Base-by-base conservation (phyloP, 1,140 invertebrate genomes). In the Lucilia cuprina region DNA sequence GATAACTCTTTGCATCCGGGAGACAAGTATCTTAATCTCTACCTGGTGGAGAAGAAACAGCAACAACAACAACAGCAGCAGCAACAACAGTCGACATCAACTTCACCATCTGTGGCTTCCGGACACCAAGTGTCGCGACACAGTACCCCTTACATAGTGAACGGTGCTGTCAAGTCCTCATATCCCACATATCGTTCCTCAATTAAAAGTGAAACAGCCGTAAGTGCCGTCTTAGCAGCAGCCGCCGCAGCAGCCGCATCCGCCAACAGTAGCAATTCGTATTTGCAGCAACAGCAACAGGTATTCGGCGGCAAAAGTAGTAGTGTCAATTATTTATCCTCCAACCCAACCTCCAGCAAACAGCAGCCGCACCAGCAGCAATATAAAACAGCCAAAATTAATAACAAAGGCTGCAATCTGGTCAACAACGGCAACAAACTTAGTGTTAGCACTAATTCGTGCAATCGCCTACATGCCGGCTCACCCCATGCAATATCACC, bases 21-120 rank as follows among this genome's bases (percentile, higher is more conserved):
- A n/a, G 89, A 91, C 74, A 91, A 91, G 85, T 91, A 91, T 86
- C 74, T 91, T 19, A 91, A 90, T 83, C 86, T 91, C 85, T 91
- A 91, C 87, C 83, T 91, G 83, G 89, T 89, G 65, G 89, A 91
- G 85, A 91, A 91, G 87, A 91, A 91, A 83, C 75, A 77, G 7
- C 35, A 35, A 3, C 85, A 85, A 34, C 35, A 35, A 3, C 85
- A 85, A 34, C 84, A 90, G 82, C 87, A 84, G 55, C 77, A 74
- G 41, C 35, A 82, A 12, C 82, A 82, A 30, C 35, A 82, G 60
- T 85, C 82, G 82, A 34, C 84, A 14, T 10, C 41, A 41, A 17
- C 77, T 49, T 35, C 84, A 84, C 19, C 80, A 82, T 49, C 65
- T 19, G 60, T 19, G 60, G 65, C 77, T 41, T 60, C 34, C 35